Evolutionary conservation across 2,797 vertebrate species (phyloP), one percentile per base, ranked within the genome.

Genomic region (Scolopax bukidnonensis): DNA sequence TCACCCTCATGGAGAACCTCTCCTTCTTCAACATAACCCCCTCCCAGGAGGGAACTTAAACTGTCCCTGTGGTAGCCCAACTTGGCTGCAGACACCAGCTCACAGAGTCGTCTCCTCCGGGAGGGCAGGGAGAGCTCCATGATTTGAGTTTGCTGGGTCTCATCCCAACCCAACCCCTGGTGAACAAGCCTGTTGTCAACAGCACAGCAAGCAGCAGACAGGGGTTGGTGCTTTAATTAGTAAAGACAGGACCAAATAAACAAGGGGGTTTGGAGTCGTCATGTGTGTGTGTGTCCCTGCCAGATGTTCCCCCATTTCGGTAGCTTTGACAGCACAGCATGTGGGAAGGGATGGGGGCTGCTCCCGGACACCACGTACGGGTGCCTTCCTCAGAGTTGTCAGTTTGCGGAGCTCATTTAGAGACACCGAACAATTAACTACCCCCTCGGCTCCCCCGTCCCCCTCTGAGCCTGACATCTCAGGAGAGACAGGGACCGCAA

Each of bases 401-500:
- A 95, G 38, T 68, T 38, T 0, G 12, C 76, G 16, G 91, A 69
- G 89, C 94, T 96, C 76, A 0, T 94, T 94, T 86, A 57, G 85
- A 94, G 76, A 18, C 90, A 11, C 64, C 6, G 2, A 78, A 91
- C 92, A 95, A 94, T 96, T 94, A 97, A 87, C 23, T 14, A 69
- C 86, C 48, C 87, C 30, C 0, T 11, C 6, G 10, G 81, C 21
- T 91, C 47, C 78, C 65, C 89, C 2, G 70, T 95, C 69, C 86
- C 88, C 92, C 88, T 90, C 32, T 12, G 89, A 92, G 94, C 32
- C 71, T 94, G 93, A 74, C 87, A 16, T 84, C 89, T 91, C 84
- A 0, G 28, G 65, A 83, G 71, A n/a, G 74, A 90, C 84, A 57
- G 83, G 48, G 73, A 81, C 95, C 4, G 51, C 90, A 33, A 84